Evolutionary conservation across 1,140 invertebrate species (phyloP).

Genomic region (Venturia canescens): DNA sequence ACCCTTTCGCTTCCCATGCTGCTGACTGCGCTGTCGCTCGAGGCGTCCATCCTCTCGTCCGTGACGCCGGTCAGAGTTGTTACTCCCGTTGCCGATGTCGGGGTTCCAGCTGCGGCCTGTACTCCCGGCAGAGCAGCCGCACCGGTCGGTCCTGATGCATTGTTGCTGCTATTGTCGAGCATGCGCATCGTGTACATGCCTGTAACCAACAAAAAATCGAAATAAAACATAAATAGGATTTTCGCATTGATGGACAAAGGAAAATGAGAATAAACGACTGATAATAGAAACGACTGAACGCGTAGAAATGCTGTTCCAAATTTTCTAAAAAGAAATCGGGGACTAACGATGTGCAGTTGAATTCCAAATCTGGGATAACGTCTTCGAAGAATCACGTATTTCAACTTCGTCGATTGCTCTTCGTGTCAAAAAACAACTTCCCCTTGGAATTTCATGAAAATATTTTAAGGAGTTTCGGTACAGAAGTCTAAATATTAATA

Average conservation of each 20-base stretch:
- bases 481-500: no score
- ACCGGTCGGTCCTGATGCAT: constrained; percentile 72
- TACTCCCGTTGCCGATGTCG: constrained; percentile 53
- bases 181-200: constrained; percentile 92
- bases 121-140: constrained; percentile 71
- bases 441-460: no score
- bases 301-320: no score
- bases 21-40: constrained; percentile 91
- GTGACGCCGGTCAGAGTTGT: constrained; percentile 56
- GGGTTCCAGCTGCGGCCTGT: constrained; percentile 55
- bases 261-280: not conserved
- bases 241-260: not conserved
- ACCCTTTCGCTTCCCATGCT: constrained; percentile 95
- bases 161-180: constrained; percentile 81
- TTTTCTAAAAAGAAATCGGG: no score
- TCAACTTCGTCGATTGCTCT: no score
- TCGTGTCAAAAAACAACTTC: no score
- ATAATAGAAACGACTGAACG: no score
- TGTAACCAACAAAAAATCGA: constrained; percentile 73
- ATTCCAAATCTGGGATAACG: no score
- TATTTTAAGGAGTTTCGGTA: no score
- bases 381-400: no score
- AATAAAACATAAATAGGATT: constrained; percentile 39
- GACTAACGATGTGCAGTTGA: no score
- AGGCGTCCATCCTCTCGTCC: constrained; percentile 86